Evolutionary conservation across 2,113 vertebrate genomes (phyloP).

Genomic region (Centropristis striata): DNA sequence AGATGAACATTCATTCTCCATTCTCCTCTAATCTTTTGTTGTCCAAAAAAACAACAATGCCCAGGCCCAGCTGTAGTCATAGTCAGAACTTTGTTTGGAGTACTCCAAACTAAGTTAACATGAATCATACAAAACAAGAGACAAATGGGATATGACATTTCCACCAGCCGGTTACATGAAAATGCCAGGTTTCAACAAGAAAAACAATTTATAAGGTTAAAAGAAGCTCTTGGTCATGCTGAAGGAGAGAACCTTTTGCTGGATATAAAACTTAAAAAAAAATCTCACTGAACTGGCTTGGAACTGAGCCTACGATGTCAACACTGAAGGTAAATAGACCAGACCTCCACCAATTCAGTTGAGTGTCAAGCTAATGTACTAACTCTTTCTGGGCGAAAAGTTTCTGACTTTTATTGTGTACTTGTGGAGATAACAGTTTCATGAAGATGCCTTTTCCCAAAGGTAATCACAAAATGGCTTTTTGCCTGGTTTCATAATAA

Average conservation of each 20-base stretch:
- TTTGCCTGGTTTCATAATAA: neutral
- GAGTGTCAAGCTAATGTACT: neutral
- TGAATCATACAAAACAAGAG: neutral
- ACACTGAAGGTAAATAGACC: neutral
- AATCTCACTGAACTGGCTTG: neutral
- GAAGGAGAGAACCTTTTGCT: neutral
- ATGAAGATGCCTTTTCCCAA: neutral
- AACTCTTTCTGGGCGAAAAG: neutral
- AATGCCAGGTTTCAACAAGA: constrained; percentile 20
- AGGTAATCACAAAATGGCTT: neutral
- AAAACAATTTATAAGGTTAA: constrained; percentile 32
- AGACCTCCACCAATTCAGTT: neutral
- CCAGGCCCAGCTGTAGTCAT: neutral
- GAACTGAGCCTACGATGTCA: neutral
- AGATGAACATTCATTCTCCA: neutral
- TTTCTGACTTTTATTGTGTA: neutral
- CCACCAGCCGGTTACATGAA: neutral
- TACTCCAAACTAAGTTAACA: neutral
- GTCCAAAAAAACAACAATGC: neutral
- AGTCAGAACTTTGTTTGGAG: neutral
- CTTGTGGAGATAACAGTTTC: neutral
- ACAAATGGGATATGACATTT: constrained; percentile 18
- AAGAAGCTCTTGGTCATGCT: constrained; percentile 20
- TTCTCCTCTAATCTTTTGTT: neutral
- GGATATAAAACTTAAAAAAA: neutral